Evolutionary conservation across 2,113 vertebrate species (phyloP).

Genomic region (Sapajus apella): DNA sequence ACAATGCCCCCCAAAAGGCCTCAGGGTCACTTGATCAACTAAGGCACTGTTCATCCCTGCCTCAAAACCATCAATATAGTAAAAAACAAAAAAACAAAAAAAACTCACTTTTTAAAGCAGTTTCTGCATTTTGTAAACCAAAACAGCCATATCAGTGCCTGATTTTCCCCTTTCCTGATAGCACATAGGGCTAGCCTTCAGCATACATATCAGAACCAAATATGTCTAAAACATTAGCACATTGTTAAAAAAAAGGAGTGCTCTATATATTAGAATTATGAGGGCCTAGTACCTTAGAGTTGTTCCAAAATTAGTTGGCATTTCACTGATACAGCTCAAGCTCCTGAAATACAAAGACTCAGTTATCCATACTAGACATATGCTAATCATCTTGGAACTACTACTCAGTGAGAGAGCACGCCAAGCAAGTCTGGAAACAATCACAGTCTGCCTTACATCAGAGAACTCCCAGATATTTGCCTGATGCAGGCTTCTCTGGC

Average conservation of each 20-base stretch:
- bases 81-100: too few species aligned
- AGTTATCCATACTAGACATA: conserved; percentile 12
- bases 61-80: background rate
- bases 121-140: background rate
- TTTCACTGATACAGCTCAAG: background rate
- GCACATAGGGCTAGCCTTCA: background rate
- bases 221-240: background rate
- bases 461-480: conserved; percentile 63
- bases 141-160: background rate
- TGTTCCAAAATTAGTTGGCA: conserved; percentile 16
- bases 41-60: background rate
- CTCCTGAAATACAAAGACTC: conserved; percentile 48
- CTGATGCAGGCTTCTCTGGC: conserved; percentile 34
- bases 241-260: background rate
- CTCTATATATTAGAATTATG: background rate
- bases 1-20: background rate
- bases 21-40: background rate
- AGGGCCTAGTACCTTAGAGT: background rate
- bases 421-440: conserved; percentile 10
- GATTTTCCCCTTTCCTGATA: background rate
- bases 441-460: conserved; percentile 39
- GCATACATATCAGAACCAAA: background rate
- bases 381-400: conserved; percentile 39
- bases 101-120: background rate
- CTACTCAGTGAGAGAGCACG: background rate